A percentile compares a stretch with the other conserved stretches of the same genome.
Conservation (phyloP, 2,797 vertebrate genomes). For the Bradypodion pumilum region DNA sequence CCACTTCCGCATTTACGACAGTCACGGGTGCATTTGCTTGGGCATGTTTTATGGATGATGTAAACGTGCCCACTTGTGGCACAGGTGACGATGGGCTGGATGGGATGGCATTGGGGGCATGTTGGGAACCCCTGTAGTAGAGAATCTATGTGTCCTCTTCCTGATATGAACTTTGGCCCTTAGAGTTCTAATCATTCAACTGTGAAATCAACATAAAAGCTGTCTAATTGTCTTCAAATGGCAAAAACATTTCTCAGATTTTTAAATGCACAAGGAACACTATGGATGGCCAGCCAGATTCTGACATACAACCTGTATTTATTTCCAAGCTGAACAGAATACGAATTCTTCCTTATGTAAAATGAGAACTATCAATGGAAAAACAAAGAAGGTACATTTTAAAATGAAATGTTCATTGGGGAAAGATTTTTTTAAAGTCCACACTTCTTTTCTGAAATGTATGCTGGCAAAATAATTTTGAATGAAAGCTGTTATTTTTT, state of each 20-base stretch:
- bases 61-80: too few relatives aligned
- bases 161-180: not conserved
- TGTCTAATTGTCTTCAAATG: not conserved
- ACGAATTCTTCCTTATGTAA: not conserved
- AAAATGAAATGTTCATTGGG: not conserved
- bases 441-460: not conserved
- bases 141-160: not conserved
- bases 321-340: slow-evolving; percentile 32
- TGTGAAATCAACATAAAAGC: not conserved
- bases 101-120: too few relatives aligned
- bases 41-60: too few relatives aligned
- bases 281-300: not conserved
- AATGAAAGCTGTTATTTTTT: not conserved
- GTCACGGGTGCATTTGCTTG: too few relatives aligned
- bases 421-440: slow-evolving; percentile 3
- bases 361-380: not conserved
- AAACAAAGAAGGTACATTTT: not conserved
- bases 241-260: not conserved
- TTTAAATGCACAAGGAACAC: not conserved
- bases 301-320: accelerated
- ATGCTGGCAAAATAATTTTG: slow-evolving; percentile 13
- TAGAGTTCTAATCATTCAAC: not conserved
- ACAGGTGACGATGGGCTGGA: too few relatives aligned
- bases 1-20: too few relatives aligned
- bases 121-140: too few relatives aligned